Evolutionary conservation across 2,888 invertebrate species (phyloP).

Genomic region (Micoletzkya japonica): DNA sequence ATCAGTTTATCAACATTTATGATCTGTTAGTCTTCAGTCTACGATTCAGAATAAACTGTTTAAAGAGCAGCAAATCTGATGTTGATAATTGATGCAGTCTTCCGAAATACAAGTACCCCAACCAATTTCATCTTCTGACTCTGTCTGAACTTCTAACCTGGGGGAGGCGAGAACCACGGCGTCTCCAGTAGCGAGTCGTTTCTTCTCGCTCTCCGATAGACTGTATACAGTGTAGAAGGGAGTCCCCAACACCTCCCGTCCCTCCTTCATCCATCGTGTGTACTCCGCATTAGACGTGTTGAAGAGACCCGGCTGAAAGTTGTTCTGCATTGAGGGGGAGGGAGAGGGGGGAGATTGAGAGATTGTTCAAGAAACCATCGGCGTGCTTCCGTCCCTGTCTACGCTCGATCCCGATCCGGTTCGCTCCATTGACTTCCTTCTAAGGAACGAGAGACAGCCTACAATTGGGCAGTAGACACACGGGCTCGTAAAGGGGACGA

Average conservation of each 20-base stretch:
- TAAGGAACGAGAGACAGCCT: no score
- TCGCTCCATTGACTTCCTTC: no score
- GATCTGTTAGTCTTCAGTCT: no score
- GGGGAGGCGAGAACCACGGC: constrained; percentile 16
- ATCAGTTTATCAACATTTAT: background rate
- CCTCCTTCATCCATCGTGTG: constrained; percentile 24
- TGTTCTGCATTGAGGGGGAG: background rate
- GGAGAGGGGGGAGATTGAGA: background rate
- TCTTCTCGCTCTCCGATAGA: constrained; percentile 19
- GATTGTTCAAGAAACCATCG: no score
- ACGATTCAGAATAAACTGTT: no score
- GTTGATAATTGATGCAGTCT: no score
- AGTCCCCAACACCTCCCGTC: constrained; percentile 21
- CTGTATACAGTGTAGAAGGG: constrained; percentile 23
- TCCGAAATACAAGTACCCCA: no score
- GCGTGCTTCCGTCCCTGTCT: no score
- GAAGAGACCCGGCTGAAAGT: constrained; percentile 22
- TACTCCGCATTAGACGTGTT: constrained; percentile 21
- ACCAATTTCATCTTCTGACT: no score
- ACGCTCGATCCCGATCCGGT: no score
- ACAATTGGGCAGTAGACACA: background rate
- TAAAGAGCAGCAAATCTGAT: no score
- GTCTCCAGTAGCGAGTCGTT: constrained; percentile 16
- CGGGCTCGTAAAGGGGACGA: background rate
- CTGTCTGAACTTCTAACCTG: constrained; percentile 5